A percentile compares a stretch with the other conserved stretches of the same genome.
phyloP scores from a whole-genome alignment of 1,140 invertebrate genomes.

The Drosophila novamexicana region DNA sequence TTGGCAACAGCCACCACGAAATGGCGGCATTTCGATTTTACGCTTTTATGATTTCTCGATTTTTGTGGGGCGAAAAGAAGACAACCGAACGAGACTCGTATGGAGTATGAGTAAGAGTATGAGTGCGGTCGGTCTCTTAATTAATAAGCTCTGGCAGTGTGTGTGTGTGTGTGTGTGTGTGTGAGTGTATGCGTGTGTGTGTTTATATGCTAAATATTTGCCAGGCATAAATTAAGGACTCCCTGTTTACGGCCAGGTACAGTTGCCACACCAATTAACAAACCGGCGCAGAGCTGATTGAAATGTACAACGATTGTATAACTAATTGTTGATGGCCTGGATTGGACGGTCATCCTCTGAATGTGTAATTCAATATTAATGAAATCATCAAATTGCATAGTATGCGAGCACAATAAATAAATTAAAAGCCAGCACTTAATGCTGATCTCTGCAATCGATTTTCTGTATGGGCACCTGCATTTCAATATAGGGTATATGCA shows the following conservation, averaged over 20 bases:
- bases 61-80: constrained; percentile 30
- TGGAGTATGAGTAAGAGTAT: constrained; percentile 12
- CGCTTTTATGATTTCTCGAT: constrained; percentile 81
- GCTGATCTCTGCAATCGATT: constrained; percentile 73
- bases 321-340: constrained; percentile 38
- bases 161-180: constrained; percentile 52
- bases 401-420: constrained; percentile 73
- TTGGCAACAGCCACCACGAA: constrained; percentile 71
- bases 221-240: constrained; percentile 69
- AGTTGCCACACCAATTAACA: constrained; percentile 52
- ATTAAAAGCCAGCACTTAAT: constrained; percentile 65
- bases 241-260: constrained; percentile 54
- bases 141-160: constrained; percentile 65
- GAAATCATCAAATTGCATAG: constrained; percentile 80
- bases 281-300: constrained; percentile 34
- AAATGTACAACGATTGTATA: constrained; percentile 69
- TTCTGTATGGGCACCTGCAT: constrained; percentile 3
- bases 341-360: constrained; percentile 4
- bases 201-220: constrained; percentile 80
- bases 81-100: not conserved
- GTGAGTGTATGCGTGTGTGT: constrained; percentile 49
- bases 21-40: constrained; percentile 79
- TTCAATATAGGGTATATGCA: constrained; percentile 17
- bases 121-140: constrained; percentile 59
- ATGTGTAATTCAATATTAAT: constrained; percentile 78